A percentile compares a stretch with the other conserved stretches of the same genome.
Evolutionary conservation across 2,888 invertebrate species (phyloP).

Genomic region (Choreutis nemorana): DNA sequence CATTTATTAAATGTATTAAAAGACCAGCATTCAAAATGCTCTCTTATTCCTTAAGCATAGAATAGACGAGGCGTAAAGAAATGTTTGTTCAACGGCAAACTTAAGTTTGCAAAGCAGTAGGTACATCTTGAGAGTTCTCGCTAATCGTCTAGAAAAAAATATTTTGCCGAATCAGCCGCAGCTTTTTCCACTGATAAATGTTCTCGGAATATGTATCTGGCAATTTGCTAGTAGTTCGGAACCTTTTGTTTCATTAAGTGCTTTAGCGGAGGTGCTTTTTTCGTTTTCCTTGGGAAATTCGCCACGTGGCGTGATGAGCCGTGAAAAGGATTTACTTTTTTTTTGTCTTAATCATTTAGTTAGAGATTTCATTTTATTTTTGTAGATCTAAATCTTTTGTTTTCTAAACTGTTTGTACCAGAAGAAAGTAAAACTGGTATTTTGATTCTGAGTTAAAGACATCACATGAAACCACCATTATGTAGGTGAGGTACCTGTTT

Average conservation of each 20-base stretch:
- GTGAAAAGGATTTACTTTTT: no score
- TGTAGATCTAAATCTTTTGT: no score
- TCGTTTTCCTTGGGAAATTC: constrained; percentile 20
- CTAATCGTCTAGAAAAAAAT: constrained; percentile 63
- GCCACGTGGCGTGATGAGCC: constrained; percentile 15
- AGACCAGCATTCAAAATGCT: no score
- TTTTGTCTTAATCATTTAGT: no score
- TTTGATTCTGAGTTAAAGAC: constrained; percentile 12
- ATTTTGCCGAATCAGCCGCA: constrained; percentile 52
- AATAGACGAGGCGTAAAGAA: neutral
- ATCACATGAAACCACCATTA: constrained; percentile 7
- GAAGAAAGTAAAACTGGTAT: constrained; percentile 13
- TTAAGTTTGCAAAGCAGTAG: constrained; percentile 25
- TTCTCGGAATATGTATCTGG: constrained; percentile 46
- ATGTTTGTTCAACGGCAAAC: constrained; percentile 9
- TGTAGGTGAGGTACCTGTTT: no score
- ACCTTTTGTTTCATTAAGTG: constrained; percentile 45
- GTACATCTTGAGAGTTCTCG: constrained; percentile 52
- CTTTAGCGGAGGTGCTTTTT: constrained; percentile 17
- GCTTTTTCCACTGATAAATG: constrained; percentile 56
- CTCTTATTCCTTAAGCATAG: neutral
- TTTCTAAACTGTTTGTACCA: no score
- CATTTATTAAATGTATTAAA: constrained; percentile 6
- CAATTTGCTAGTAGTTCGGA: constrained; percentile 35
- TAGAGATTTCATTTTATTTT: no score